Evolutionary conservation across 2,888 invertebrate genomes (phyloP).

Genomic region (Rambutsinella grinnellia): DNA sequence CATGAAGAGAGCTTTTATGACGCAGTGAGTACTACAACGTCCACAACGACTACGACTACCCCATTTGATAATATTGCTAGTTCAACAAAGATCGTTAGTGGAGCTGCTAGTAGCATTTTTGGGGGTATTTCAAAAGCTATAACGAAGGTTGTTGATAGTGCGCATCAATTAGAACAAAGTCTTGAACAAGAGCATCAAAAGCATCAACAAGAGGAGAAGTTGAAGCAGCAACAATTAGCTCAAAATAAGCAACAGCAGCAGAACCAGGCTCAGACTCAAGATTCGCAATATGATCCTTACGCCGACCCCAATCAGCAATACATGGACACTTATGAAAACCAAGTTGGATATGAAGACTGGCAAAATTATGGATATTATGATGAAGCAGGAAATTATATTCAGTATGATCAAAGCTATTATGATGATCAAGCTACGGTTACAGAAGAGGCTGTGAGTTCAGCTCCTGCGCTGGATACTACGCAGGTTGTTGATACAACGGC

Average conservation of each 20-base stretch:
- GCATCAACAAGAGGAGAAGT: not conserved
- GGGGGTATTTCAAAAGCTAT: slow-evolving; percentile 30
- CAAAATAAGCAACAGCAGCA: slow-evolving; percentile 2
- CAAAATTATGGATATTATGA: slow-evolving; percentile 66
- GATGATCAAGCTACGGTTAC: slow-evolving; percentile 59
- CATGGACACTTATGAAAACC: slow-evolving; percentile 59
- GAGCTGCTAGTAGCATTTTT: not conserved
- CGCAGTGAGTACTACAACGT: slow-evolving; percentile 41
- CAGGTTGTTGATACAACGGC: slow-evolving; percentile 28
- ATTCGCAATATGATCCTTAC: not conserved
- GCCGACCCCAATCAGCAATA: slow-evolving; percentile 44
- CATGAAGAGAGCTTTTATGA: slow-evolving; percentile 56
- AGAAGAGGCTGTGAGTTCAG: slow-evolving; percentile 31
- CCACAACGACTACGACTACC: slow-evolving; percentile 11
- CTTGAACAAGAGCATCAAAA: not conserved
- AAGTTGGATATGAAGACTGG: slow-evolving; percentile 65
- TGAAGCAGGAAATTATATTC: slow-evolving; percentile 64
- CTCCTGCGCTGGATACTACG: not conserved
- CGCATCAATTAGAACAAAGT: slow-evolving; percentile 8
- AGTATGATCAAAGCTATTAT: slow-evolving; percentile 65
- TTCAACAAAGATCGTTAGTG: not conserved
- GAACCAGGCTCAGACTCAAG: not conserved
- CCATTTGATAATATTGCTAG: not conserved
- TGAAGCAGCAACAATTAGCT: not conserved
- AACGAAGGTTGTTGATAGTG: slow-evolving; percentile 43